phyloP scores from a whole-genome alignment of 1,140 invertebrate species.

The Oncopodura yosiiana region DNA sequence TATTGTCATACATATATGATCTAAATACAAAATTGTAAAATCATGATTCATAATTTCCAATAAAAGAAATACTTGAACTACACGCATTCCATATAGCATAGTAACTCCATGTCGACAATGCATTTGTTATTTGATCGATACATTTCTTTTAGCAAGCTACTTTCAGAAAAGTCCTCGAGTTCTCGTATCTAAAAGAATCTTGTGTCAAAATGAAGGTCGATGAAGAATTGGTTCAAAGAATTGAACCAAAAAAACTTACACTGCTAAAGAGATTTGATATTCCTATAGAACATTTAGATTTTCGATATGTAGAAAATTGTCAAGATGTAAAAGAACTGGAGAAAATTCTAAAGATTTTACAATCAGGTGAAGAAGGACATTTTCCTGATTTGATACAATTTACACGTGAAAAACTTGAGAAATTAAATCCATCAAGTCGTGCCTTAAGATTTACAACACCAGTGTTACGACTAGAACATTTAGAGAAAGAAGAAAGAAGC shows the following conservation, averaged over 20 bases:
- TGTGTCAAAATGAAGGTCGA: not conserved
- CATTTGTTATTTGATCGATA: no score
- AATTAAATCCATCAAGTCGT: conserved; percentile 47
- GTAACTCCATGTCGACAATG: no score
- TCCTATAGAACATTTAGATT: conserved; percentile 51
- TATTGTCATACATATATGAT: no score
- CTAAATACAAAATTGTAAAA: no score
- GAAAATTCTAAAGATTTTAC: conserved; percentile 49
- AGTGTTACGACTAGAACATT: conserved; percentile 41
- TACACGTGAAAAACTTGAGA: conserved; percentile 46
- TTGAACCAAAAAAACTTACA: not conserved
- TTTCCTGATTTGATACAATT: conserved; percentile 50
- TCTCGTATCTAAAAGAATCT: no score
- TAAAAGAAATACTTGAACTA: no score
- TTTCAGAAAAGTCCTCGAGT: no score
- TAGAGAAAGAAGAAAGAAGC: conserved; percentile 40
- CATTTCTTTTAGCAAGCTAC: no score
- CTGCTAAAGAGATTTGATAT: conserved; percentile 46
- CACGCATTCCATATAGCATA: no score
- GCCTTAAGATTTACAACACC: conserved; percentile 44
- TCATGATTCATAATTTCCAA: no score
- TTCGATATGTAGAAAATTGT: conserved; percentile 48
- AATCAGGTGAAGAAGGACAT: conserved; percentile 57
- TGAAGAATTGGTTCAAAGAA: not conserved
- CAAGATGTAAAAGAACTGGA: conserved; percentile 47